These are phyloP conservation scores for Nannoperca australis DNA, from an alignment of 2,797 vertebrate genomes.

Conservation along the genomic window DNA sequence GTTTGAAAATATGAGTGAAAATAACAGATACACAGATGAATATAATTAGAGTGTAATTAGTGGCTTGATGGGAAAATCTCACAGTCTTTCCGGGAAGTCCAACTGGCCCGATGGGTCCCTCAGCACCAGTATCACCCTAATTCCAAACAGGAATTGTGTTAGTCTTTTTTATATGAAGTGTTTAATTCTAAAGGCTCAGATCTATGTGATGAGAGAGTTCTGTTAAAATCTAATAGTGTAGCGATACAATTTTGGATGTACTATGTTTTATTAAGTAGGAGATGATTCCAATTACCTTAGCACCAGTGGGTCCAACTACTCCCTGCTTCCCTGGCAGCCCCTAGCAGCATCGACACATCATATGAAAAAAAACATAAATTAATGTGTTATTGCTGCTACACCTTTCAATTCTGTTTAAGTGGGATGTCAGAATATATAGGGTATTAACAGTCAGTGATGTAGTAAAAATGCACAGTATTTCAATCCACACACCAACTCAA, in stretches of 20 bases:
- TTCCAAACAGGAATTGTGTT: constrained; percentile 20
- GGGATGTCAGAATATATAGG: neutral
- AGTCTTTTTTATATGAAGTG: neutral
- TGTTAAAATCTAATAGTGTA: neutral
- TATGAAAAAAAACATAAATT: constrained; percentile 2
- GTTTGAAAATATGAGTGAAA: neutral
- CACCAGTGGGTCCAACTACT: constrained; percentile 75
- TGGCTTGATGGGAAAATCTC: constrained; percentile 40
- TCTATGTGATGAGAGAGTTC: neutral
- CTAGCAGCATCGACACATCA: constrained; percentile 63
- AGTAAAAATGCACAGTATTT: neutral
- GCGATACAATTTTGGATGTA: constrained; percentile 17
- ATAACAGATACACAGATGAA: neutral
- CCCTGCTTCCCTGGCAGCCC: constrained; percentile 87
- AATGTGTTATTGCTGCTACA: constrained; percentile 1
- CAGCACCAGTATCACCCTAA: constrained; percentile 82
- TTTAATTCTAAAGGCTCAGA: neutral
- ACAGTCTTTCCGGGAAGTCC: constrained; percentile 86
- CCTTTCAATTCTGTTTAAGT: neutral
- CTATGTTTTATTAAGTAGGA: constrained; percentile 20
- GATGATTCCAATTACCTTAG: constrained; percentile 77
- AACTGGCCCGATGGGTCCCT: constrained; percentile 79
- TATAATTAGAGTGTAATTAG: neutral
- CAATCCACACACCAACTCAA: neutral
- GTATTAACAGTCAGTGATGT: neutral